These are phyloP conservation scores for Spodoptera littoralis DNA, from an alignment of 2,888 invertebrate genomes.

Conservation along the genomic window DNA sequence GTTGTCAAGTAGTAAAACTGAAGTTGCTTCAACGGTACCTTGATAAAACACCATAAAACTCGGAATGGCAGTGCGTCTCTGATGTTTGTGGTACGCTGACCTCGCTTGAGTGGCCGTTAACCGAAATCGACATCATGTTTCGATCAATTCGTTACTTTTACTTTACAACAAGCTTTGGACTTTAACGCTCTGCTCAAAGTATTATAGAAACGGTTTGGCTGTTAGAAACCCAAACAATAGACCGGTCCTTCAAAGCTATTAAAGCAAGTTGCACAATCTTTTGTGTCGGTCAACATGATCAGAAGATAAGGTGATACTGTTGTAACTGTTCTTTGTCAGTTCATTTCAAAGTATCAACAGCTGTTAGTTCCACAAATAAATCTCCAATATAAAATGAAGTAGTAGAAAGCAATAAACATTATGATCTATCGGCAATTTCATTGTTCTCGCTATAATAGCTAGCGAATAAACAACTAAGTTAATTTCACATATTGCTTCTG, in stretches of 20 bases:
- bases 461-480: conserved; percentile 19
- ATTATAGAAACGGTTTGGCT: conserved; percentile 60
- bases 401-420: conserved; percentile 8
- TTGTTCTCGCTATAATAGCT: conserved; percentile 2
- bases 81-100: conserved; percentile 77
- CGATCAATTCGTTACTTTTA: conserved; percentile 61
- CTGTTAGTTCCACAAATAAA: conserved; percentile 2
- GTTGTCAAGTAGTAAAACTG: conserved; percentile 68
- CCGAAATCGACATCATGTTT: conserved; percentile 69
- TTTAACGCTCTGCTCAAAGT: conserved; percentile 32
- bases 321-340: conserved; percentile 63
- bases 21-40: conserved; percentile 74
- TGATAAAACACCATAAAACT: conserved; percentile 81
- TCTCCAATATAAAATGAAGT: not conserved
- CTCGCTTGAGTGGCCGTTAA: conserved; percentile 73
- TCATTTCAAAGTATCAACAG: conserved; percentile 46
- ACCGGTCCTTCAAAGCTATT: conserved; percentile 63
- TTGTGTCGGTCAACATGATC: conserved; percentile 58
- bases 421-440: conserved; percentile 14
- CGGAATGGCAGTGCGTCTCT: conserved; percentile 66
- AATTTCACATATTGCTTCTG: conserved; percentile 20
- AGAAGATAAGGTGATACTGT: conserved; percentile 54
- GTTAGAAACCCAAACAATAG: conserved; percentile 61
- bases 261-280: conserved; percentile 67
- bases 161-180: conserved; percentile 22